Base-by-base conservation (phyloP, 2,113 vertebrate genomes). In the Aldabrachelys gigantea region DNA sequence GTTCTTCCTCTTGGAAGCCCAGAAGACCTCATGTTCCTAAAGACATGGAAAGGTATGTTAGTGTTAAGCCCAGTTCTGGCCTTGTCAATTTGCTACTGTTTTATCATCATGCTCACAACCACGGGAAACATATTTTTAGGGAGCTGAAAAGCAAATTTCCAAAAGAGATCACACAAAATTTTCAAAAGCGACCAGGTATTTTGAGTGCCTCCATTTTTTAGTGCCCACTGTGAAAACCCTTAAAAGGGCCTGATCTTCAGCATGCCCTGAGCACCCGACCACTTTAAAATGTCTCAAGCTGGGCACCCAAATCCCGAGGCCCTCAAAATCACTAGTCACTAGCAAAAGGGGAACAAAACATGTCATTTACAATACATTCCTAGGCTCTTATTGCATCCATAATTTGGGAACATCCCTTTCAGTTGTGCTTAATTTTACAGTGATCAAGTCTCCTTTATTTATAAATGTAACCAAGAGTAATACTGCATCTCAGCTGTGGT, bases 1-100 rank as follows among this genome's bases (percentile, higher is more conserved):
- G 82, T 83, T 96, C 85, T 95, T 98, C 89, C 27, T 96, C 91
- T 92, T 93, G 82, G 96, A 97, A 59, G 56, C 86, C 91, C 47
- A 1, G 85, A 89, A 84, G 81, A 91, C 81, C 86, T 97, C 93
- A 97, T 97, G 91, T 86, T 88, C 96, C 98, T 98, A 90, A 54
- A 91, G 91, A 84, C 84, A 96, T 4, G 88, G 75, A 97, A 93
- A 97, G 19, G 96, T 4, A 92, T 2, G 44, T 98, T 80, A 98
- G 65, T 52, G 13, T 19, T 53, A 87, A 62, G 9, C 22, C 75
- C 38, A 54, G 24, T 21, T 56, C 29, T 87, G 38, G 21, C 57
- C 11, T 9, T 53, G 4, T 35, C 13, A 35, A 11, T 85, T 89
- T 85, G 22, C 35, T 92, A 92, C 56, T 49, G 4, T 44, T 93